Base-by-base conservation (phyloP, 2,113 vertebrate species). In the Seriola dumerili region DNA sequence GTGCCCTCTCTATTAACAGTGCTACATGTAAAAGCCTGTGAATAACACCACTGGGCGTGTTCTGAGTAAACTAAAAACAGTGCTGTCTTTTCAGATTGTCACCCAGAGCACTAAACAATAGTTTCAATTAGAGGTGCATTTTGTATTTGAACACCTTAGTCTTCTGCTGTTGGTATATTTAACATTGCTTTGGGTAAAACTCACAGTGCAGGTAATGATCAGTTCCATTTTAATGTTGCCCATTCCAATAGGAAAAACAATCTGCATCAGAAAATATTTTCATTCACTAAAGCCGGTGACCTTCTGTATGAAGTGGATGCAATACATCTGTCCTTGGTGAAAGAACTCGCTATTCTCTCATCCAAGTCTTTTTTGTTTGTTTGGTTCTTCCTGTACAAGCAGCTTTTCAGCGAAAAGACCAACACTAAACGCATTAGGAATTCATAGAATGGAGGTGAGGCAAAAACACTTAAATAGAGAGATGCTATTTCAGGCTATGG, bases 401-500 rank as follows among this genome's bases (percentile, higher is more conserved):
- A 59, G 21, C 42, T 55, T 85, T 88, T 82, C n/a, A 77, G 76
- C 77, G 44, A 70, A 78, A 59, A 83, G 52, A 80, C 58, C 62
- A 80, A 86, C 81, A 78, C 72, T 54, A 73, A 74, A 83, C 42
- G 52, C 78, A 89, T 91, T 91, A 92, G 78, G 72, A 86, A 93
- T 92, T 87, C 81, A 91, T 81, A 80, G 72, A 82, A 69, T 19
- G 19, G 54, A 81, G 72, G 81, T 75, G 62, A 83, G 52, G 80
- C 62, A 72, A 85, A 91, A 83, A 89, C 72, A 90, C 86, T 85
- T 74, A 76, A 86, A 86, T 21, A 85, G 67, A 86, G 70, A 76
- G 48, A 87, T 83, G 85, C 88, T 85, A 90, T 94, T 93, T 94
- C 67, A 90, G 86, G 83, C 55, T 54, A 25, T 80, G 21, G 59